These are phyloP conservation scores for Podargus strigoides DNA, from an alignment of 2,797 vertebrate species.

Conservation along the genomic window DNA sequence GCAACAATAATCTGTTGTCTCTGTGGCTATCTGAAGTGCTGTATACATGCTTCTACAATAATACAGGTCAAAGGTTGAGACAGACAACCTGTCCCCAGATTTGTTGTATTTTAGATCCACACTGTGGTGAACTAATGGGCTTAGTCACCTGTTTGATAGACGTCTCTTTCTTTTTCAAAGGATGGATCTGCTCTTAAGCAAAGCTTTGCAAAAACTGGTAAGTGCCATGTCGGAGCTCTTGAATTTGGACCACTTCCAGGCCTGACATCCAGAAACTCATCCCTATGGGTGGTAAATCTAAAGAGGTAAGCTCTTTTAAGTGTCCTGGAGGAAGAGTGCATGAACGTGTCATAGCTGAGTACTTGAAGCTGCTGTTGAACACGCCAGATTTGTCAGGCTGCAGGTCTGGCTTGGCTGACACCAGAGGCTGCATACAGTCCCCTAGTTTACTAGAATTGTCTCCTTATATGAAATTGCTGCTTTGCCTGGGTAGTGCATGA, in stretches of 20 bases:
- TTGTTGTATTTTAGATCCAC: background rate
- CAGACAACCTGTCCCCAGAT: background rate
- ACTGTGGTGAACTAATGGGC: background rate
- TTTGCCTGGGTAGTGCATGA: background rate
- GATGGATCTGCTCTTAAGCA: background rate
- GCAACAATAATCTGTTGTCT: background rate
- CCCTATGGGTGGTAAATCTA: slow-evolving; percentile 15
- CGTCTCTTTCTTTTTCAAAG: background rate
- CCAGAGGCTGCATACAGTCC: background rate
- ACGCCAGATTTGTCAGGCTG: background rate
- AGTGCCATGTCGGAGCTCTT: background rate
- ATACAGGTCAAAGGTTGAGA: background rate
- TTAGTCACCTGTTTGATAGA: background rate
- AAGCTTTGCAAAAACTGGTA: slow-evolving; percentile 4
- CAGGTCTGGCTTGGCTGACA: background rate
- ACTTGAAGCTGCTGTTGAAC: background rate
- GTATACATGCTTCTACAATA: background rate
- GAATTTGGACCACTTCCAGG: background rate
- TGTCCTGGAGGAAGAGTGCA: background rate
- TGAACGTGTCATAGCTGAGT: background rate
- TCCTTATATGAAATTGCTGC: background rate
- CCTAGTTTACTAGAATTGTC: background rate
- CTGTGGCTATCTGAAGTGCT: background rate
- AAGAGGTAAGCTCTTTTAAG: slow-evolving; percentile 39
- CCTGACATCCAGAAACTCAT: background rate